Evolutionary conservation across 2,113 vertebrate species (phyloP).

Genomic region (Zosterops borbonicus): DNA sequence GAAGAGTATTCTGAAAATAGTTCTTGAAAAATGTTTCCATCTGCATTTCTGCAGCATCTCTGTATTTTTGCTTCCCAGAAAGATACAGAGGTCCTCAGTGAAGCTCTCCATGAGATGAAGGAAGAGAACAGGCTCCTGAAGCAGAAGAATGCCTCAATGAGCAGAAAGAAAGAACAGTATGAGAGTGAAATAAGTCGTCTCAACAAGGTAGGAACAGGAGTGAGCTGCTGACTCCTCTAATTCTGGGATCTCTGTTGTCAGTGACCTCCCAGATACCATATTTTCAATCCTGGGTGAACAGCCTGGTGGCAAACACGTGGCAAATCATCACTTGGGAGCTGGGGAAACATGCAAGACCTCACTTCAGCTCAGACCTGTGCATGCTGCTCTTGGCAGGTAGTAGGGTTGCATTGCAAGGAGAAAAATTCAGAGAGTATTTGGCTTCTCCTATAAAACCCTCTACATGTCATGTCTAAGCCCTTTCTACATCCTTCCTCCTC

Average conservation of each 20-base stretch:
- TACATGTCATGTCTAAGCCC: accelerated
- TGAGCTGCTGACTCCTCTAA: neutral
- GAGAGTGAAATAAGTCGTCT: slow-evolving; percentile 76
- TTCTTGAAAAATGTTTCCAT: neutral
- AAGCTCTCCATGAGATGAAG: slow-evolving; percentile 59
- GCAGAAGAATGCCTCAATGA: slow-evolving; percentile 49
- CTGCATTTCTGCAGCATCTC: neutral
- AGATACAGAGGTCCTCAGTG: slow-evolving; percentile 45
- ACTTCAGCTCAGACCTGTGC: neutral
- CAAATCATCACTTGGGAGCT: neutral
- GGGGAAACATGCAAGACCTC: neutral
- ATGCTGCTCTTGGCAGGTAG: neutral
- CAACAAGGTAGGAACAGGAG: slow-evolving; percentile 68
- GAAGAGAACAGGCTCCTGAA: slow-evolving; percentile 75
- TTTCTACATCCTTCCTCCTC: neutral
- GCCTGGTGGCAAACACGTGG: neutral
- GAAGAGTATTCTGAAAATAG: neutral
- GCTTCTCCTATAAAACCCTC: neutral
- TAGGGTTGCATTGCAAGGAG: neutral
- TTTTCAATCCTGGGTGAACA: neutral
- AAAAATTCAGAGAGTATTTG: neutral
- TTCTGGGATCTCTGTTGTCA: neutral
- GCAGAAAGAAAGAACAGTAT: slow-evolving; percentile 68
- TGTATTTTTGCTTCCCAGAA: slow-evolving; percentile 53
- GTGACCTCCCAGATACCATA: neutral